Conservation (phyloP, 2,797 vertebrate species). For the Antennarius maculatus region DNA sequence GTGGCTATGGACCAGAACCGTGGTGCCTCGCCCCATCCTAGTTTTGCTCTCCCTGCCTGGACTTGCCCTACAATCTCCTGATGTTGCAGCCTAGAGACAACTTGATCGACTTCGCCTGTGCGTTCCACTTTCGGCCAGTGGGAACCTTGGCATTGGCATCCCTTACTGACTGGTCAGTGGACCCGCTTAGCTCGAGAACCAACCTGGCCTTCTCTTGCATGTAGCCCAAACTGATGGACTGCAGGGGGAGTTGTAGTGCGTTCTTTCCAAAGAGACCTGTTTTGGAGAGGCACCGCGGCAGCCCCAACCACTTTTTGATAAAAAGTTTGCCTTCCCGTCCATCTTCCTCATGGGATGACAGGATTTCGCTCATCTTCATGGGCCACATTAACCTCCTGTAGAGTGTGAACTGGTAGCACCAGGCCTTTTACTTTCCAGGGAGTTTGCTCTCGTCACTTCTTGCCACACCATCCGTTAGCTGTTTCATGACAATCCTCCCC, state of each 20-base stretch:
- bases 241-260: neutral
- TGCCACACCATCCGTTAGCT: neutral
- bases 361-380: neutral
- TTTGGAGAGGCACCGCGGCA: neutral
- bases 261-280: neutral
- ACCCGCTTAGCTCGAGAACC: neutral
- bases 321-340: neutral
- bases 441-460: neutral
- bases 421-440: conserved; percentile 2
- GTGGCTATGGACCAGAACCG: too few species aligned
- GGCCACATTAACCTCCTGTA: conserved; percentile 1
- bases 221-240: neutral
- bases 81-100: too few species aligned
- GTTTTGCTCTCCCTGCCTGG: neutral
- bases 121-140: neutral
- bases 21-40: neutral
- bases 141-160: too few species aligned
- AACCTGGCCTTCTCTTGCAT: neutral
- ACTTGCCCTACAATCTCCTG: too few species aligned
- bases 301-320: neutral
- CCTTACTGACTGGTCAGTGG: neutral
- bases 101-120: neutral
- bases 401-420: conserved; percentile 1
- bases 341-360: neutral
- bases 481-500: neutral